Base-by-base conservation (phyloP, 1,140 invertebrate genomes). In the Leptinotarsa texana region DNA sequence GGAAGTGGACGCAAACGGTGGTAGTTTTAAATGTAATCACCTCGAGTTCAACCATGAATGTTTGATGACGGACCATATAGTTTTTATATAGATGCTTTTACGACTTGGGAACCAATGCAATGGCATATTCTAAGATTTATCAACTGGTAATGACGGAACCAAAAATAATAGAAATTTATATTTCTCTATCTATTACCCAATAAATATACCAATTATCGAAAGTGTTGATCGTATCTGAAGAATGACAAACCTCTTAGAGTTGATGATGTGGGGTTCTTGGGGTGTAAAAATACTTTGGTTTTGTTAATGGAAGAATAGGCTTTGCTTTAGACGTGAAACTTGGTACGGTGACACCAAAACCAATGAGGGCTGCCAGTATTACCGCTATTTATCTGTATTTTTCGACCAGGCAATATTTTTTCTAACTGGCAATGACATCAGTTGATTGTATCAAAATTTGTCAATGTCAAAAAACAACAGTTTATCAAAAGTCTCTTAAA, bases 1-100 rank as follows among this genome's bases (percentile, higher is more conserved):
- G 62, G 21, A 67, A 24, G 65, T 67, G 65, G 27, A 42, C 22
- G 42, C 17, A n/a, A 24, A n/a, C 24, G 24, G 65, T 67, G 65
- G 65, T 42, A 57, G 51, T 71, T 75, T 75, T 75, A 75, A 72
- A 75, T 75, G 62, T 72, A 75, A 75, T 75, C 74, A 72, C 74
- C 74, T 75, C 69, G 66, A 75, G 74, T 75, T 75, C 74, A 75
- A 75, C 63, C 74, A 63, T 63, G 72, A 72, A 72, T 75, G 22
- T 74, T 24, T 75, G 8, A 42, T 65, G 51, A 57, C 22, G 13
- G 63, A 65, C 63, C 63, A 65, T 33, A 57, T 57, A 57, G 51
- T 65, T 65, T 62, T 65, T 24, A 65, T 24, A 65, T 24, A 22
- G 21, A 33, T 65, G 27, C 22, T 65, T 65, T 42, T 21, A 65